Conservation (phyloP, 2,888 invertebrate species). For the Steromphala cineraria region DNA sequence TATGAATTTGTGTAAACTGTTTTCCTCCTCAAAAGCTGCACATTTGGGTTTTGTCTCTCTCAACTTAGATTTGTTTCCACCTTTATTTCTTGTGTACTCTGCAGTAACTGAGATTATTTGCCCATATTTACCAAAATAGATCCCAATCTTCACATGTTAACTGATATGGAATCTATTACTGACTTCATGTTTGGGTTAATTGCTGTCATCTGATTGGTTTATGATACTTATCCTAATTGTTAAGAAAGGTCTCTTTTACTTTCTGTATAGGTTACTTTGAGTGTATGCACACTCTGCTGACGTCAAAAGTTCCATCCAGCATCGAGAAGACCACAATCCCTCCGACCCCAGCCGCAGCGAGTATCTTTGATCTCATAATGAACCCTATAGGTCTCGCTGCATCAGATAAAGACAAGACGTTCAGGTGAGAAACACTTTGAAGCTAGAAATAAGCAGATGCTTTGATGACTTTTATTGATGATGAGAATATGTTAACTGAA, state of each 20-base stretch:
- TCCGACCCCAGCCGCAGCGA: conserved; percentile 84
- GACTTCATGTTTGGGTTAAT: background rate
- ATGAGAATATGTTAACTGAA: too few species aligned
- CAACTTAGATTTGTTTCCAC: too few species aligned
- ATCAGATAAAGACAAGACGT: conserved; percentile 54
- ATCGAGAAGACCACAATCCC: conserved; percentile 82
- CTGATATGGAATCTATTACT: too few species aligned
- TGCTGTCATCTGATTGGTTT: background rate
- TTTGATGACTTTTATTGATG: too few species aligned
- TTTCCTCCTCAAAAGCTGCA: background rate
- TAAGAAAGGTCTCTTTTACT: background rate
- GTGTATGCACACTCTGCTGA: conserved; percentile 83
- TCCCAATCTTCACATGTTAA: too few species aligned
- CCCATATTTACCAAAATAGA: too few species aligned
- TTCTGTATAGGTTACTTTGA: conserved; percentile 83
- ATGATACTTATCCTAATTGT: background rate
- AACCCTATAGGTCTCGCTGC: conserved; percentile 82
- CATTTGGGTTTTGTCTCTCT: too few species aligned
- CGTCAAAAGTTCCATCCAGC: conserved; percentile 82
- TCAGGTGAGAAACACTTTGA: conserved; percentile 46
- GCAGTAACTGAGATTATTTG: too few species aligned
- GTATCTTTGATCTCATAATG: conserved; percentile 85
- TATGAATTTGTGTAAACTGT: background rate
- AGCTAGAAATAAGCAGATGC: too few species aligned
- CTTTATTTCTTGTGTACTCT: too few species aligned